Evolutionary conservation across 30 jellyfish, hydroid and myxozoan species (phyloP).

Genomic region (Mastigias papua): DNA sequence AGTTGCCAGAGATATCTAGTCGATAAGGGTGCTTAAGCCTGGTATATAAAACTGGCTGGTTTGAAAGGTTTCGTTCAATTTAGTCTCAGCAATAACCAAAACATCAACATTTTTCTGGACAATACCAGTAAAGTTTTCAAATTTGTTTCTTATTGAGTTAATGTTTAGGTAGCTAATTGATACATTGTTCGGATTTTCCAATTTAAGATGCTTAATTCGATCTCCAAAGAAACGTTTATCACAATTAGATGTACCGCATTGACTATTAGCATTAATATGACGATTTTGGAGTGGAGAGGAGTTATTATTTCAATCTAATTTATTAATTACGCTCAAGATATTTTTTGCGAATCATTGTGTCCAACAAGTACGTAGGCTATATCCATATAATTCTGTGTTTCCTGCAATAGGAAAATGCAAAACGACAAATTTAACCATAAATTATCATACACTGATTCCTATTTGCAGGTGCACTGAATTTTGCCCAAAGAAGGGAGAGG

Average conservation of each 20-base stretch:
- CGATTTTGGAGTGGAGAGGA: neutral
- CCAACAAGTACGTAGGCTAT: too few relatives aligned
- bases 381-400: too few relatives aligned
- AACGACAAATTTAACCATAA: neutral
- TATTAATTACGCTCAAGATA: neutral
- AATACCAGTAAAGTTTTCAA: neutral
- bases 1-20: neutral
- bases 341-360: neutral
- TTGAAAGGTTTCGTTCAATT: conserved; percentile 3
- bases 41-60: conserved; percentile 11
- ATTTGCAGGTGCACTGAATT: neutral
- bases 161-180: neutral
- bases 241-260: neutral
- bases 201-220: neutral
- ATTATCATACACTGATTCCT: neutral
- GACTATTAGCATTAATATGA: neutral
- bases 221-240: neutral
- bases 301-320: neutral
- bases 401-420: too few relatives aligned
- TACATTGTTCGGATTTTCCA: neutral
- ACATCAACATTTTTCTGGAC: conserved; percentile 24
- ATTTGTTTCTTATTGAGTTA: neutral
- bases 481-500: neutral
- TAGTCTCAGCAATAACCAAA: conserved; percentile 27
- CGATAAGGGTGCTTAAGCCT: conserved; percentile 24